phyloP scores from a whole-genome alignment of 2,888 invertebrate genomes.

The Pomacea canaliculata region DNA sequence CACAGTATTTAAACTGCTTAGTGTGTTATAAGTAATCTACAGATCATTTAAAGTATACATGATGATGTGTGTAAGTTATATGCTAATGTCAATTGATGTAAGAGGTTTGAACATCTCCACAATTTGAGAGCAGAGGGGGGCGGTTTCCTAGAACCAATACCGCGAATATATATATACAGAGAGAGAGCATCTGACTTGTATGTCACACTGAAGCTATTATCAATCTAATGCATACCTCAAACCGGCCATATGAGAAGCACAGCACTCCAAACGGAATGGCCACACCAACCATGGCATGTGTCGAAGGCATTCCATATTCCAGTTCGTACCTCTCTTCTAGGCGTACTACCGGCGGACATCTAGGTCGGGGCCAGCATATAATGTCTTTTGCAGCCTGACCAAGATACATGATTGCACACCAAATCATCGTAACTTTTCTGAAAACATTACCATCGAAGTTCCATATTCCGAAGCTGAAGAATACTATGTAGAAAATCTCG shows the following conservation, averaged over 20 bases:
- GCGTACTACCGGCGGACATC: constrained; percentile 83
- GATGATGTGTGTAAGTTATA: too few species aligned
- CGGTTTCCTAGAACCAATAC: too few species aligned
- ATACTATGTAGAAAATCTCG: constrained; percentile 90
- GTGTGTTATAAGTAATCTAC: too few species aligned
- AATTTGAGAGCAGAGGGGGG: too few species aligned
- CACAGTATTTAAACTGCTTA: too few species aligned
- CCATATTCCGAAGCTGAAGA: constrained; percentile 95
- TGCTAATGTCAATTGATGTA: too few species aligned
- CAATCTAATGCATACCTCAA: constrained; percentile 45
- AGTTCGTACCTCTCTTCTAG: constrained; percentile 89
- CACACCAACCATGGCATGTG: constrained; percentile 91
- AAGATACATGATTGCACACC: constrained; percentile 67
- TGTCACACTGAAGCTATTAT: too few species aligned
- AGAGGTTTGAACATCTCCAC: too few species aligned
- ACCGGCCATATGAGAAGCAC: constrained; percentile 71
- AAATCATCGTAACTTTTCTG: constrained; percentile 76
- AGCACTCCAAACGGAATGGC: constrained; percentile 89
- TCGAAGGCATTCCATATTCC: constrained; percentile 96
- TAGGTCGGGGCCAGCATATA: constrained; percentile 82
- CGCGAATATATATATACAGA: too few species aligned
- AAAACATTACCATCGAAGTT: constrained; percentile 91
- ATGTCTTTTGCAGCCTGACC: constrained; percentile 88
- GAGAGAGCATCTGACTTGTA: too few species aligned
- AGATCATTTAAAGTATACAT: too few species aligned